A percentile compares a stretch with the other conserved stretches of the same genome.
These are phyloP conservation scores for Euphysa ruthae DNA, from an alignment of 30 jellyfish, hydroid and myxozoan genomes.

Conservation along the genomic window DNA sequence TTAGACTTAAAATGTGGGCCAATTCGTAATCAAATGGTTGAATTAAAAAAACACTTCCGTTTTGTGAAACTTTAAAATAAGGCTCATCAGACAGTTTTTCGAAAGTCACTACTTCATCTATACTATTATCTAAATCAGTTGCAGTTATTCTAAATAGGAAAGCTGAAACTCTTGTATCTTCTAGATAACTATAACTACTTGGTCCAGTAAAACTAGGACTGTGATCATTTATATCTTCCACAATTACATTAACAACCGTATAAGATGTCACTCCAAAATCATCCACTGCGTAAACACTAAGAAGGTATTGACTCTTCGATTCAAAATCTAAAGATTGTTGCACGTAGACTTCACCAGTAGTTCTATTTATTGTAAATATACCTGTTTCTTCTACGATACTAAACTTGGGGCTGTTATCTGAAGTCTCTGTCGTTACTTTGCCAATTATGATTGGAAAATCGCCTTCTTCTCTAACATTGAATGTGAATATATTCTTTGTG, in stretches of 20 bases:
- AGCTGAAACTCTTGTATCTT: slow-evolving; percentile 34
- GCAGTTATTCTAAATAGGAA: slow-evolving; percentile 29
- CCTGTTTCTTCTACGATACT: neutral
- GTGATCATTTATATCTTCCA: slow-evolving; percentile 73
- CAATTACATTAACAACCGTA: slow-evolving; percentile 40
- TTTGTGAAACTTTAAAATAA: slow-evolving; percentile 3
- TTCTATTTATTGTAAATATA: slow-evolving; percentile 24
- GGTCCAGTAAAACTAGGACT: slow-evolving; percentile 42
- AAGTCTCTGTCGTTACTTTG: neutral
- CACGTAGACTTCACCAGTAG: slow-evolving; percentile 45
- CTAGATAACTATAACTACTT: slow-evolving; percentile 18
- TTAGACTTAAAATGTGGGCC: slow-evolving; percentile 8
- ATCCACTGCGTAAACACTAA: slow-evolving; percentile 25
- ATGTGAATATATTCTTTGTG: neutral
- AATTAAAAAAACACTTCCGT: slow-evolving; percentile 43
- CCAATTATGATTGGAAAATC: neutral
- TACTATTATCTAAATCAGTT: slow-evolving; percentile 49
- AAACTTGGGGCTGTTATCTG: neutral
- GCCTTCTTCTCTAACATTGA: neutral
- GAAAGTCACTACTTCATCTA: neutral
- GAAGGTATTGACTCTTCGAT: neutral
- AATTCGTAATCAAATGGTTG: slow-evolving; percentile 58
- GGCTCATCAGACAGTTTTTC: neutral
- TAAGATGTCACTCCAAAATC: slow-evolving; percentile 11
- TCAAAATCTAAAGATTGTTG: slow-evolving; percentile 47